phyloP scores from a whole-genome alignment of 2,888 invertebrate species.

The Pheosia gnoma region DNA sequence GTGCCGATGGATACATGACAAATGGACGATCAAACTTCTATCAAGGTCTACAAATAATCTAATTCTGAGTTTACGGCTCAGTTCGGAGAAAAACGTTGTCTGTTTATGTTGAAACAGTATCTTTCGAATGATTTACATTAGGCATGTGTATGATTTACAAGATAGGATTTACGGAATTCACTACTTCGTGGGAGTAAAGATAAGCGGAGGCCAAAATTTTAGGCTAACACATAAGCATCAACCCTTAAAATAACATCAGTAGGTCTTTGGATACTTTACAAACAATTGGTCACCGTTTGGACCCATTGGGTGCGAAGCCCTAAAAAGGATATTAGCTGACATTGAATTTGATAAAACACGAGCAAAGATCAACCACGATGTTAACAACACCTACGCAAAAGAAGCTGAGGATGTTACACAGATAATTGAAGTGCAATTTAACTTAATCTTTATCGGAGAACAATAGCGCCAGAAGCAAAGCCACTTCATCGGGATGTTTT shows the following conservation, averaged over 20 bases:
- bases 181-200: not conserved
- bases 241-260: no score
- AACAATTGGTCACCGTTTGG: no score
- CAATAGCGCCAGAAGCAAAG: conserved; percentile 18
- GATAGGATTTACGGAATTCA: not conserved
- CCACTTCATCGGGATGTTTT: conserved; percentile 24
- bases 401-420: no score
- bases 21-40: conserved; percentile 34
- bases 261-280: no score
- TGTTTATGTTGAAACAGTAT: conserved; percentile 1
- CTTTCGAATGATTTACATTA: conserved; percentile 22
- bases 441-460: conserved; percentile 19
- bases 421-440: conserved; percentile 14
- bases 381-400: no score
- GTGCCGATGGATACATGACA: conserved; percentile 29
- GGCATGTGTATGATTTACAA: not conserved
- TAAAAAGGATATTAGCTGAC: no score
- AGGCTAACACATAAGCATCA: no score
- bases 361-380: no score
- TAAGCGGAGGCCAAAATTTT: no score
- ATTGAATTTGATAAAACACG: no score
- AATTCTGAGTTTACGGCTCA: conserved; percentile 18
- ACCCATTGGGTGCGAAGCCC: no score
- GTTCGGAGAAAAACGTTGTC: conserved; percentile 19
- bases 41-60: conserved; percentile 26